Evolutionary conservation across 2,797 vertebrate genomes (phyloP).

Genomic region (Triplophysa yarkandensis): DNA sequence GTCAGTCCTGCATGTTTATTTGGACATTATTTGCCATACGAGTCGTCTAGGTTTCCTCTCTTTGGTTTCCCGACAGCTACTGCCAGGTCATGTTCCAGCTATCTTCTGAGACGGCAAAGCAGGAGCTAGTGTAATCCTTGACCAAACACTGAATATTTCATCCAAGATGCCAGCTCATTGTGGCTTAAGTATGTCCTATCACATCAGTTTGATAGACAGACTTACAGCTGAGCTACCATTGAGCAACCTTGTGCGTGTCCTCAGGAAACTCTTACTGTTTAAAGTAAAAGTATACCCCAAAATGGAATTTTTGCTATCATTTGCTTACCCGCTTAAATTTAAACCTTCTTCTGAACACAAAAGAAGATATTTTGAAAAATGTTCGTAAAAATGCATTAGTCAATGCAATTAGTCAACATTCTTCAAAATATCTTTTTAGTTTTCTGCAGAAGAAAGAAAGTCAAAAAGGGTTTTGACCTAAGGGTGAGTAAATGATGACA

Average conservation of each 20-base stretch:
- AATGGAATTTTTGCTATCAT: no score
- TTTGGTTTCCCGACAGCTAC: conserved; percentile 71
- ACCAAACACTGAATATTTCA: conserved; percentile 81
- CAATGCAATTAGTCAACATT: no score
- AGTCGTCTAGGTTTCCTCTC: conserved; percentile 69
- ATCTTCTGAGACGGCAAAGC: conserved; percentile 62
- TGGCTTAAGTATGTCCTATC: conserved; percentile 58
- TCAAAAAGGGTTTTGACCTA: no score
- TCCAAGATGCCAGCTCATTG: conserved; percentile 60
- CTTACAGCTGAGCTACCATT: conserved; percentile 44
- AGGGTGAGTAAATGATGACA: no score
- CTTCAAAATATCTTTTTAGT: no score
- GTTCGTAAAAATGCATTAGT: no score
- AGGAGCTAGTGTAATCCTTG: conserved; percentile 70
- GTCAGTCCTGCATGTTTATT: conserved; percentile 40
- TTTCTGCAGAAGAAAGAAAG: no score
- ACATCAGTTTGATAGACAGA: conserved; percentile 48
- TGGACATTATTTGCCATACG: conserved; percentile 51
- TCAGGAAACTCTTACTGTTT: conserved; percentile 20
- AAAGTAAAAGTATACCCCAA: background rate
- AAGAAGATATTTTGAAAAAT: no score
- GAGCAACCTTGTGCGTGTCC: conserved; percentile 36
- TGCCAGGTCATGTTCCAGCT: conserved; percentile 77
- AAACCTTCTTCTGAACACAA: background rate
- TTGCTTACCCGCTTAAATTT: background rate